Base-by-base conservation (phyloP, 2,888 invertebrate species). In the Gari tellinella region DNA sequence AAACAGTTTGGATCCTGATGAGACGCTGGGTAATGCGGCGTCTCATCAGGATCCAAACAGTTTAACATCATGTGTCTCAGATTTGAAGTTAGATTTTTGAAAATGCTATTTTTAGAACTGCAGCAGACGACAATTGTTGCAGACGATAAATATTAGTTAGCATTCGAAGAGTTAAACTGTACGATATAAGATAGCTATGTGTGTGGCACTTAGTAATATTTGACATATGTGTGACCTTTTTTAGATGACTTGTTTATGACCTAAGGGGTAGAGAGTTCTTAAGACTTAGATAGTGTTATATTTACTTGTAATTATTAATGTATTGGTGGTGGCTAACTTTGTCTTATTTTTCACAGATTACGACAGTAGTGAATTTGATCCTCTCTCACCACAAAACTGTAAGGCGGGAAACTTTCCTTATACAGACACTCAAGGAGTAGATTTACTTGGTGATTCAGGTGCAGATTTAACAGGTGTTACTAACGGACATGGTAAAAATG, bases 291-390 rank as follows among this genome's bases (percentile, higher is more conserved):
- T 19, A 17, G n/a, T 8, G 14, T 43, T 49, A 7, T 49, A 19
- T 17, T 49, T 49, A 25, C 3, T 14, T 55, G 14, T 3, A 49
- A 41, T 40, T 57, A 21, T 37, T n/a, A 21, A 31, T 46, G 46
- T 52, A 7, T 56, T 67, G 61, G 62, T 62, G 66, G 52, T 52
- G 61, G 58, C 37, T 46, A 38, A 45, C 19, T 10, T 23, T 51
- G 37, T 64, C 43, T 75, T 66, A 46, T 69, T 45, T 65, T 69
- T 64, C 67, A 31, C 69, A 78, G 77, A 78, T 66, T 73, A 52
- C 63, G 66, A 78, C 31, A 66, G 69, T 25, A 66, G 65, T 48
- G 77, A 72, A 40, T 77, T 69, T 60, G 72, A 76, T 51, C 75
- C 75, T 1, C 60, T 45, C 53, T 41, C 58, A 17, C 56, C 69